Evolutionary conservation across 2,888 invertebrate genomes (phyloP).

Genomic region (Flabesymbios commensalis): DNA sequence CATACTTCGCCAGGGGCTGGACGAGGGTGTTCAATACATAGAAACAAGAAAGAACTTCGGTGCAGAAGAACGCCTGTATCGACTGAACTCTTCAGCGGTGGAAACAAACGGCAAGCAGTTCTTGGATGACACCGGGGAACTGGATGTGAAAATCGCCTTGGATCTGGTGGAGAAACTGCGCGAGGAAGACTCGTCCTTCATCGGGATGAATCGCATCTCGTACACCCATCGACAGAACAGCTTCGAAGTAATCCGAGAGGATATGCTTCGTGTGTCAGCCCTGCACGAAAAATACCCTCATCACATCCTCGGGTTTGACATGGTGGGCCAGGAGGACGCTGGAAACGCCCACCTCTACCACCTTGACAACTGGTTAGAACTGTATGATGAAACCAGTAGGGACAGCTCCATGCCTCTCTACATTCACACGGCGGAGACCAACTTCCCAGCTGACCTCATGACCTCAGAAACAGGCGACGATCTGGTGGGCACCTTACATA

Average conservation of each 20-base stretch:
- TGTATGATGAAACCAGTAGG: slow-evolving; percentile 11
- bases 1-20: slow-evolving; percentile 17
- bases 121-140: slow-evolving; percentile 10
- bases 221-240: background rate
- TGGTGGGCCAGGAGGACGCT: slow-evolving; percentile 34
- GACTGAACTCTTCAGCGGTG: slow-evolving; percentile 5
- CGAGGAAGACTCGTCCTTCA: slow-evolving; percentile 16
- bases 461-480: slow-evolving; percentile 20
- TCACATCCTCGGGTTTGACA: slow-evolving; percentile 32
- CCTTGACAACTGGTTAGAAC: slow-evolving; percentile 21
- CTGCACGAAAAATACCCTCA: slow-evolving; percentile 28
- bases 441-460: slow-evolving; percentile 33
- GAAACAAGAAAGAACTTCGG: slow-evolving; percentile 28
- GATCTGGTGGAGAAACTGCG: slow-evolving; percentile 2
- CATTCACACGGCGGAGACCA: slow-evolving; percentile 36
- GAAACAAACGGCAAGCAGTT: slow-evolving; percentile 18
- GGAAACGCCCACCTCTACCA: slow-evolving; percentile 32
- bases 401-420: slow-evolving; percentile 23
- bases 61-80: slow-evolving; percentile 16
- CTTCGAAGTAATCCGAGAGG: background rate
- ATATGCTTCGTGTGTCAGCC: background rate
- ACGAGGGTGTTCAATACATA: slow-evolving; percentile 32
- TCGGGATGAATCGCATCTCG: slow-evolving; percentile 25
- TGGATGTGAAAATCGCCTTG: slow-evolving; percentile 14
- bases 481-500: slow-evolving; percentile 33